These are phyloP conservation scores for Himalopsyche phryganea DNA, from an alignment of 1,140 invertebrate species.

Conservation along the genomic window DNA sequence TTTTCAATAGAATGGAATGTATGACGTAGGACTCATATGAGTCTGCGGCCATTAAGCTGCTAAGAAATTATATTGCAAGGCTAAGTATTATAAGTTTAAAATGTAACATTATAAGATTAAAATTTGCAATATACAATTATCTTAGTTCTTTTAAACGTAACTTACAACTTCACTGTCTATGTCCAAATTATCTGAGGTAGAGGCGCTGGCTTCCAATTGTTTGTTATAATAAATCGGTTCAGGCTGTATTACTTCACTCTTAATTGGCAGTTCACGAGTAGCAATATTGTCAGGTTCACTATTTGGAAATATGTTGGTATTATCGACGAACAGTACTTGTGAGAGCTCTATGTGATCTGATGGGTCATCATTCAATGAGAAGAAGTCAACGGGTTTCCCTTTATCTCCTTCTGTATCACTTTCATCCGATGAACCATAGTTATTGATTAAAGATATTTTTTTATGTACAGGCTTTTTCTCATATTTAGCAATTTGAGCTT, in stretches of 20 bases:
- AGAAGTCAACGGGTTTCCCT: slow-evolving; percentile 51
- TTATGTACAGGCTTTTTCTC: slow-evolving; percentile 11
- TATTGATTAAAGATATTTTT: slow-evolving; percentile 8
- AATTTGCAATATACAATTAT: neutral
- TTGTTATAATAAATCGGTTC: neutral
- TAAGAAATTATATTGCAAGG: too few relatives aligned
- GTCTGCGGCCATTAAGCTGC: too few relatives aligned
- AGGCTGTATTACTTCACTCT: neutral
- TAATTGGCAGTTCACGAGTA: neutral
- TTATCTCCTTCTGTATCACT: slow-evolving; percentile 48
- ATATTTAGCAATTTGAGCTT: slow-evolving; percentile 29
- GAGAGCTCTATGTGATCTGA: neutral
- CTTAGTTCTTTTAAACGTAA: slow-evolving; percentile 18
- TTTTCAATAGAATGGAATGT: too few relatives aligned
- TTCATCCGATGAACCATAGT: slow-evolving; percentile 41
- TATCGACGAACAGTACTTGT: too few relatives aligned
- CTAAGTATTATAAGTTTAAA: too few relatives aligned
- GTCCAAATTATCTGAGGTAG: neutral
- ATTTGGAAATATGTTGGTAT: neutral
- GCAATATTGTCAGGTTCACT: neutral
- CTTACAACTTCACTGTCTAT: slow-evolving; percentile 49
- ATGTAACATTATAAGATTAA: too few relatives aligned
- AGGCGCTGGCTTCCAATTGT: too few relatives aligned
- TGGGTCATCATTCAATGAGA: slow-evolving; percentile 49
- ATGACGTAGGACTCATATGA: too few relatives aligned